Percentiles rank a stretch among this genome's conserved stretches.
These are phyloP conservation scores for Neoniphon sammara DNA, from an alignment of 2,797 vertebrate genomes.

Conservation along the genomic window DNA sequence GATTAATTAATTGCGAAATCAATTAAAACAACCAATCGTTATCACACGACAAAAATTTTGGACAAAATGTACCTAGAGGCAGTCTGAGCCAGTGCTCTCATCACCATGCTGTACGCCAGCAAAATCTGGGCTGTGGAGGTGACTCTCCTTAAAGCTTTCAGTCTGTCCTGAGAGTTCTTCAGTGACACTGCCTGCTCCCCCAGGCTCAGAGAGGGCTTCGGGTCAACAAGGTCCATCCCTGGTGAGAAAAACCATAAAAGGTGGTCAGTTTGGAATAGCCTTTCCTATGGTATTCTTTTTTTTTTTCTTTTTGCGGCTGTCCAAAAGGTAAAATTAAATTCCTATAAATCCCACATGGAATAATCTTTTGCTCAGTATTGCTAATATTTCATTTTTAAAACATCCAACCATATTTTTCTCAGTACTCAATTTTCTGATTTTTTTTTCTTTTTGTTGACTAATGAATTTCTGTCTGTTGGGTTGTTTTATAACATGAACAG, in stretches of 20 bases:
- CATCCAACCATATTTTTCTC: too few species aligned
- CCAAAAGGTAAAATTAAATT: not conserved
- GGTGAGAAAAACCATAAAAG: constrained; percentile 24
- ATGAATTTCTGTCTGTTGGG: too few species aligned
- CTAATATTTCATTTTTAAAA: not conserved
- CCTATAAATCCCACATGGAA: not conserved
- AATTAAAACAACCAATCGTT: not conserved
- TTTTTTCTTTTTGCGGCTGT: too few species aligned
- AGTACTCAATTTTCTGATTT: too few species aligned
- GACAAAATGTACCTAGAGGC: constrained; percentile 77
- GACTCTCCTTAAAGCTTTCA: constrained; percentile 83
- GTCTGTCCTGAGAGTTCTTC: constrained; percentile 82
- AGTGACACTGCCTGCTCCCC: constrained; percentile 85
- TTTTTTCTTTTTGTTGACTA: too few species aligned
- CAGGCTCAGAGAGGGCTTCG: constrained; percentile 80
- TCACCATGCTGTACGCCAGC: constrained; percentile 86
- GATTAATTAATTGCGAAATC: not conserved
- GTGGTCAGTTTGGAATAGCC: too few species aligned
- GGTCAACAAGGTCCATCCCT: constrained; percentile 76
- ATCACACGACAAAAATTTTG: not conserved
- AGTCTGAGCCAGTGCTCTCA: constrained; percentile 84
- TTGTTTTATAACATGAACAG: too few species aligned
- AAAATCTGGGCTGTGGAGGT: constrained; percentile 85
- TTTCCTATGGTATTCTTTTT: too few species aligned
- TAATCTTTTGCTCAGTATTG: not conserved